These are phyloP conservation scores for Callorhinus ursinus DNA, from an alignment of 2,113 vertebrate species.

Conservation along the genomic window DNA sequence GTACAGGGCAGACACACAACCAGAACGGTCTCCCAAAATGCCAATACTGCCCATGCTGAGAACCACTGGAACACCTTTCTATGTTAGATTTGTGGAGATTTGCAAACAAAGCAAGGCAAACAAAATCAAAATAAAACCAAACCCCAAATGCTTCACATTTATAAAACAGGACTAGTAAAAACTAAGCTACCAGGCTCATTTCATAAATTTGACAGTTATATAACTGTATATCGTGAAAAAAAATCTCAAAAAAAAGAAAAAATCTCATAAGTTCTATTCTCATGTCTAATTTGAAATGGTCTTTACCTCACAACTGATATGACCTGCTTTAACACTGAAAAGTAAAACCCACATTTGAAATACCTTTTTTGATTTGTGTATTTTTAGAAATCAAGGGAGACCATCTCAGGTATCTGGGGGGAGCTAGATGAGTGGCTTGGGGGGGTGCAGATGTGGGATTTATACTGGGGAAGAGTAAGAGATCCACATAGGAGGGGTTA, in stretches of 20 bases:
- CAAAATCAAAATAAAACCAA: constrained; percentile 20
- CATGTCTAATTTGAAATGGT: neutral
- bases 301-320: neutral
- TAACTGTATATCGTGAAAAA: constrained; percentile 27
- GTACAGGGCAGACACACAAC: neutral
- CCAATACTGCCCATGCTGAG: neutral
- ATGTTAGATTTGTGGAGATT: neutral
- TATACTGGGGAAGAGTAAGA: neutral
- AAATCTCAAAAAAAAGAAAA: neutral
- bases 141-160: neutral
- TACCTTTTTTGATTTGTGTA: neutral
- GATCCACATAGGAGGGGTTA: neutral
- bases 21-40: neutral
- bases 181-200: neutral
- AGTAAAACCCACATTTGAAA: constrained; percentile 32
- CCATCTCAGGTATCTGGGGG: neutral
- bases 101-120: constrained; percentile 36
- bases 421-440: neutral
- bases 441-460: neutral
- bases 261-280: neutral
- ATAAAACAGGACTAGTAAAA: constrained; percentile 22
- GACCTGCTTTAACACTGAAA: constrained; percentile 6
- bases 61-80: neutral
- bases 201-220: neutral
- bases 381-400: neutral